phyloP scores from a whole-genome alignment of 2,888 invertebrate species.

The Stegophylla sp. region DNA sequence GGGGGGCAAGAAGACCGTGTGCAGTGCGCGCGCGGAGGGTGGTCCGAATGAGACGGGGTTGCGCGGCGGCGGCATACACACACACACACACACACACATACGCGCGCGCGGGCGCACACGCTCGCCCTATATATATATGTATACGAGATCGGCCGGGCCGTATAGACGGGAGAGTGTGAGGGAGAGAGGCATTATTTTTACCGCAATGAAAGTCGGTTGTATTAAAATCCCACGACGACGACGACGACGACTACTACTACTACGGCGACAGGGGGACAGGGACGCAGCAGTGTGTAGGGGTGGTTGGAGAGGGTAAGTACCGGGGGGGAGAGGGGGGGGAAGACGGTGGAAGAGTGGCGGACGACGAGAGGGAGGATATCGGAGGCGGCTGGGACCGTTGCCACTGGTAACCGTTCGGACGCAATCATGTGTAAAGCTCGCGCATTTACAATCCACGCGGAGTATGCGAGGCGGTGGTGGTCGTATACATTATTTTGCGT shows the following conservation, averaged over 20 bases:
- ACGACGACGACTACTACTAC: too few species aligned
- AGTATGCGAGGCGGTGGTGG: neutral
- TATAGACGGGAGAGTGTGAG: neutral
- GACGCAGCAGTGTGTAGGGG: neutral
- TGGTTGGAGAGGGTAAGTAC: too few species aligned
- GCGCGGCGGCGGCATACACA: neutral
- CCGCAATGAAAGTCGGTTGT: constrained; percentile 57
- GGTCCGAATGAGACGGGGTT: neutral
- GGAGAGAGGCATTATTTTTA: constrained; percentile 48
- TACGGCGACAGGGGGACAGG: neutral
- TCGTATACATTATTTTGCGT: constrained; percentile 55
- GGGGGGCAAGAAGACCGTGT: neutral
- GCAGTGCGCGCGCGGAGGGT: neutral
- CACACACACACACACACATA: too few species aligned
- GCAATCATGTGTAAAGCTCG: constrained; percentile 58
- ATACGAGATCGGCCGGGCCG: too few species aligned
- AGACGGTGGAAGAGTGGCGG: neutral
- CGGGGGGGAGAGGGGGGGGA: neutral
- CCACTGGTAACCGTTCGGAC: constrained; percentile 58
- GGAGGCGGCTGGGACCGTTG: constrained; percentile 24
- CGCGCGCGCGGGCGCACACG: neutral
- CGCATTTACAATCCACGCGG: constrained; percentile 52
- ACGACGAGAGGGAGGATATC: neutral
- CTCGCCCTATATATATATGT: neutral
- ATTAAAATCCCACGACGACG: constrained; percentile 57